These are phyloP conservation scores for Tholera decimalis DNA, from an alignment of 2,888 invertebrate genomes.

Conservation along the genomic window DNA sequence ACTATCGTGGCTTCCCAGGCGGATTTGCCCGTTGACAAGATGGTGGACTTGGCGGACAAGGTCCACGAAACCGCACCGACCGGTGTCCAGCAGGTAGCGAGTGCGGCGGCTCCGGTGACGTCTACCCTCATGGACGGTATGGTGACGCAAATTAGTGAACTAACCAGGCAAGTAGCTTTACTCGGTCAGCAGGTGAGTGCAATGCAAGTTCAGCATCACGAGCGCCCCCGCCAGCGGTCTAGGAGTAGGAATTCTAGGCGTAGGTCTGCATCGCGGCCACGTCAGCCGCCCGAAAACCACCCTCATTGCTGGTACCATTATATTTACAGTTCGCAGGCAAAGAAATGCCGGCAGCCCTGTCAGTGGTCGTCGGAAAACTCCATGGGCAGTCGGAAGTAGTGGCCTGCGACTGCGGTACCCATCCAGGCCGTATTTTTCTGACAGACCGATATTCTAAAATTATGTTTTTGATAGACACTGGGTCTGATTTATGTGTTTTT, in stretches of 20 bases:
- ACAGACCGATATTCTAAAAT: neutral
- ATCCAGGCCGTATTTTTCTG: slow-evolving; percentile 1
- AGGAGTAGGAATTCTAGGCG: too few relatives aligned
- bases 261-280: too few relatives aligned
- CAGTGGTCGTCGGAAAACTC: slow-evolving; percentile 10
- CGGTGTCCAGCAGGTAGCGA: neutral
- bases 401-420: slow-evolving; percentile 3
- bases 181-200: too few relatives aligned
- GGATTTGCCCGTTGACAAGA: too few relatives aligned
- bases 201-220: neutral
- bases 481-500: slow-evolving; percentile 10
- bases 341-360: slow-evolving; percentile 1
- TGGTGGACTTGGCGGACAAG: too few relatives aligned
- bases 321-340: neutral
- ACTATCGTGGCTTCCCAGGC: slow-evolving; percentile 3
- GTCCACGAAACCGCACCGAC: neutral
- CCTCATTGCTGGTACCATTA: neutral
- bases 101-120: neutral
- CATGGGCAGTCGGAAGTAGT: slow-evolving; percentile 4
- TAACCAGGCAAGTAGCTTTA: too few relatives aligned
- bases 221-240: neutral
- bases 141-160: too few relatives aligned
- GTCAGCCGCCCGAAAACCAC: too few relatives aligned
- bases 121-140: neutral
- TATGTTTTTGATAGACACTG: too few relatives aligned